Evolutionary conservation across 2,797 vertebrate genomes (phyloP).

Genomic region (Cryptoblepharus egeriae): DNA sequence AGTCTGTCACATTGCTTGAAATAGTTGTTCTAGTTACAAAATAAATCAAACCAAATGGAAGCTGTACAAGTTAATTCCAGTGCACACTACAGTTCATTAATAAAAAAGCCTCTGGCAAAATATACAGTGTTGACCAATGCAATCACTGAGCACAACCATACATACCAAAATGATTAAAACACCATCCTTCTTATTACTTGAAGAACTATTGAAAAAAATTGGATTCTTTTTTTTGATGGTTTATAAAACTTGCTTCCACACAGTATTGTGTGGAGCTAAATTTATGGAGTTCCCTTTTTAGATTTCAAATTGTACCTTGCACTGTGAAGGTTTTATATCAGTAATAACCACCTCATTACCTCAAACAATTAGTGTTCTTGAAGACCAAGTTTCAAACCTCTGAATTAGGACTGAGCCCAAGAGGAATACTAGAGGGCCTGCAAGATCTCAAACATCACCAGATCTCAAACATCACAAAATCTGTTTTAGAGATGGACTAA

Average conservation of each 20-base stretch:
- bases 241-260: slow-evolving; percentile 4
- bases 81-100: slow-evolving; percentile 21
- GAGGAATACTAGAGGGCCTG: background rate
- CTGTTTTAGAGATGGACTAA: background rate
- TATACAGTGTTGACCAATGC: background rate
- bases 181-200: background rate
- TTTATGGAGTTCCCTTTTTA: background rate
- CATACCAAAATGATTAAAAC: background rate
- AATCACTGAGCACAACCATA: background rate
- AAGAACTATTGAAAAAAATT: background rate
- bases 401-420: background rate
- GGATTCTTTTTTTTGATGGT: too few relatives aligned
- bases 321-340: accelerated
- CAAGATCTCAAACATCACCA: too few relatives aligned
- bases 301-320: background rate
- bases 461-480: background rate
- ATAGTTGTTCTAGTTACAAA: slow-evolving; percentile 8
- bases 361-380: background rate
- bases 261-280: background rate
- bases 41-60: slow-evolving; percentile 18
- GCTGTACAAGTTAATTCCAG: slow-evolving; percentile 6
- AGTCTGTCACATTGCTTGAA: slow-evolving; percentile 32
- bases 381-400: background rate
- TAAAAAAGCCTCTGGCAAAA: slow-evolving; percentile 5
- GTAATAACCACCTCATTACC: background rate